A percentile compares a stretch with the other conserved stretches of the same genome.
phyloP scores from a whole-genome alignment of 2,113 vertebrate genomes.

The Dendropsophus ebraccatus region DNA sequence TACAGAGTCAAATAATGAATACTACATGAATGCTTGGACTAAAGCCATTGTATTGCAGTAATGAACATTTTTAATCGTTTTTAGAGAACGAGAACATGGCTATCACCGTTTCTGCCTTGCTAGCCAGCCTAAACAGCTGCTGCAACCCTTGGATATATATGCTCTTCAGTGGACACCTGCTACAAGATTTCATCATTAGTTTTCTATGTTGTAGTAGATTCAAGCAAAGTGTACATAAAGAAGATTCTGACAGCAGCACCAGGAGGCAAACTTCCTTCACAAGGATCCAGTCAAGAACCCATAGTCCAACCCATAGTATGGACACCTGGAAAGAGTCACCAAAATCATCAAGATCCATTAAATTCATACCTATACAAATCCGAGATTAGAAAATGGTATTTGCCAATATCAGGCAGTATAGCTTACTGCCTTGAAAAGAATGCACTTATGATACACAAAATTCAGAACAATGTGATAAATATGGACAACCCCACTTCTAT shows the following conservation, averaged over 20 bases:
- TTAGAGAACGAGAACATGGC: slow-evolving; percentile 90
- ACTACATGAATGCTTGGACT: neutral
- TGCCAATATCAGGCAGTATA: too few relatives aligned
- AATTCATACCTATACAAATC: slow-evolving; percentile 75
- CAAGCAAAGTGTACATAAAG: slow-evolving; percentile 77
- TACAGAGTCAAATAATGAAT: neutral
- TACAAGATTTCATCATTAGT: slow-evolving; percentile 87
- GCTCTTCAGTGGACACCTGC: slow-evolving; percentile 95
- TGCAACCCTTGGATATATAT: slow-evolving; percentile 99
- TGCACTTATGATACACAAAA: slow-evolving; percentile 26
- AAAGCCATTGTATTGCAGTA: neutral
- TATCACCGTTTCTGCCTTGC: slow-evolving; percentile 85
- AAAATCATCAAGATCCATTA: slow-evolving; percentile 71
- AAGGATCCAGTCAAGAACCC: slow-evolving; percentile 77
- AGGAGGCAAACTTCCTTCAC: slow-evolving; percentile 84
- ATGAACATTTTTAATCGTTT: slow-evolving; percentile 37
- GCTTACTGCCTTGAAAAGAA: neutral
- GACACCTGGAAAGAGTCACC: slow-evolving; percentile 80
- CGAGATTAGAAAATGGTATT: slow-evolving; percentile 64
- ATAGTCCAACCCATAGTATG: slow-evolving; percentile 82
- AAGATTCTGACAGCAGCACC: slow-evolving; percentile 88
- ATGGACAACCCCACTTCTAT: neutral
- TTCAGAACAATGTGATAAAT: slow-evolving; percentile 4
- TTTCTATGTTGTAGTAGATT: slow-evolving; percentile 79
- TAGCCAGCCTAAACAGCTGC: slow-evolving; percentile 95